These are phyloP conservation scores for Mizuhopecten yessoensis DNA, from an alignment of 1,140 invertebrate species.

Conservation along the genomic window DNA sequence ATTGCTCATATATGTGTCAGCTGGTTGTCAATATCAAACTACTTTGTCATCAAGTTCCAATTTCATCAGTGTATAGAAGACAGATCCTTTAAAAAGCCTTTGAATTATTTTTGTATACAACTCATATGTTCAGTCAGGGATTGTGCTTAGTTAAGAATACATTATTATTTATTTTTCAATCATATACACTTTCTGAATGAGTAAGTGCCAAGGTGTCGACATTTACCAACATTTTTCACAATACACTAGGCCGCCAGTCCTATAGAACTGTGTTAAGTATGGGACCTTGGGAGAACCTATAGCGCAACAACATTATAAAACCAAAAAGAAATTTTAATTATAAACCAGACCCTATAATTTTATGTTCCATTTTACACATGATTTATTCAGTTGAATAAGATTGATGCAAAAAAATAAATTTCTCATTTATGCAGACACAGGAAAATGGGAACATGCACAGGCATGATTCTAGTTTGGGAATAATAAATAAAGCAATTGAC, in stretches of 20 bases:
- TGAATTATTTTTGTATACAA: not conserved
- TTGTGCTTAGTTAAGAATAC: not conserved
- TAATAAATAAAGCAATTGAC: not conserved
- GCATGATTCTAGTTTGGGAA: not conserved
- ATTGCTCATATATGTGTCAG: not conserved
- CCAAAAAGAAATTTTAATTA: constrained; percentile 9
- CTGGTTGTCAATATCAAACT: not conserved
- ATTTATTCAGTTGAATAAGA: not conserved
- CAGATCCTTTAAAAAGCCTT: not conserved
- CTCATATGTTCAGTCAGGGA: not conserved
- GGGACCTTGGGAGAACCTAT: not conserved
- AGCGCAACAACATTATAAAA: not conserved
- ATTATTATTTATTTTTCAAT: not conserved
- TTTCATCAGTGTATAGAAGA: constrained; percentile 10
- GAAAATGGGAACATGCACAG: not conserved
- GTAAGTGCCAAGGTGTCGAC: not conserved
- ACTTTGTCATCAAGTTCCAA: not conserved
- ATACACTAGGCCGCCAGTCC: not conserved
- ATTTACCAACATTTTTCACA: not conserved
- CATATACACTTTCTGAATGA: not conserved
- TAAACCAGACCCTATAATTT: not conserved
- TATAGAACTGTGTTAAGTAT: not conserved
- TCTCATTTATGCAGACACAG: not conserved
- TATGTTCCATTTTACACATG: not conserved
- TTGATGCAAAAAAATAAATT: not conserved